These are phyloP conservation scores for Micrastur ruficollis DNA, from an alignment of 2,797 vertebrate genomes.

Conservation along the genomic window DNA sequence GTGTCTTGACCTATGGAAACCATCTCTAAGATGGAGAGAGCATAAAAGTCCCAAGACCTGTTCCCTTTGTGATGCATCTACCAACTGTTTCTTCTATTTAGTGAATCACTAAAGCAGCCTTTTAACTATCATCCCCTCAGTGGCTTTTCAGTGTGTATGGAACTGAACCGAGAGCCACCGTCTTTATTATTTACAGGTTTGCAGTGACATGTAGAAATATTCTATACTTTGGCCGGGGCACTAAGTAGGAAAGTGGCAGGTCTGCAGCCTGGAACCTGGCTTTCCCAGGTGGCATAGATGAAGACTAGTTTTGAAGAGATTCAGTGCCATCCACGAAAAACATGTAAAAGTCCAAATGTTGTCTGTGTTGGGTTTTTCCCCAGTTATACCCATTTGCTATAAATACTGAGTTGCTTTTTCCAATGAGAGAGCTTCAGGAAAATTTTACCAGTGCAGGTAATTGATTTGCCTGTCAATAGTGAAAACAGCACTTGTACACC, in stretches of 20 bases:
- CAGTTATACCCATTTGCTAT: not conserved
- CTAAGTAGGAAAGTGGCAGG: not conserved
- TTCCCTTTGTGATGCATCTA: not conserved
- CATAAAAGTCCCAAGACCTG: not conserved
- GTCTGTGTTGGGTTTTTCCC: not conserved
- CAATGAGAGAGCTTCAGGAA: not conserved
- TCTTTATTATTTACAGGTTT: not conserved
- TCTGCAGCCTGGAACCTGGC: not conserved
- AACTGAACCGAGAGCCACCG: not conserved
- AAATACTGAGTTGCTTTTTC: not conserved
- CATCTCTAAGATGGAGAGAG: not conserved
- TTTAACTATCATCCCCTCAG: not conserved
- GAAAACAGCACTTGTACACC: not conserved
- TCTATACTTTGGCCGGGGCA: not conserved
- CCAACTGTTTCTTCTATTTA: not conserved
- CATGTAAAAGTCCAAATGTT: not conserved
- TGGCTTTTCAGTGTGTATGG: not conserved
- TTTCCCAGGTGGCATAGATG: not conserved
- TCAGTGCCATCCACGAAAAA: not conserved
- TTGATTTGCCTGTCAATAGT: not conserved
- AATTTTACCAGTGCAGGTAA: not conserved
- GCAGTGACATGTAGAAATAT: not conserved
- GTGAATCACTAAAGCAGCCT: not conserved
- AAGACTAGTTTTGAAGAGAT: not conserved
- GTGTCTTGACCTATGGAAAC: not conserved